Evolutionary conservation across 1,140 invertebrate species (phyloP), one percentile per base, ranked within the genome.

Genomic region (Aradophagus sp.): DNA sequence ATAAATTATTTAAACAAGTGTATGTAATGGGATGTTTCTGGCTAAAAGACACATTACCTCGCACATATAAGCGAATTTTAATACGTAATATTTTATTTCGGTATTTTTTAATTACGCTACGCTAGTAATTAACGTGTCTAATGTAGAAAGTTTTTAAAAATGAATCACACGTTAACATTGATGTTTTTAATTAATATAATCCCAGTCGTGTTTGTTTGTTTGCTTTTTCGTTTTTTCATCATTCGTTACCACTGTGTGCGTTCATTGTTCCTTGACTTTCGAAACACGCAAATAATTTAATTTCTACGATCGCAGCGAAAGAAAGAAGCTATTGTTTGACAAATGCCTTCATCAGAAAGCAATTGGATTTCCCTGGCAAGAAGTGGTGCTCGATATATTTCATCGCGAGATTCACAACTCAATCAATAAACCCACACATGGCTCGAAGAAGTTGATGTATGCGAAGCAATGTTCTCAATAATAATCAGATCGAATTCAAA

Each of bases 1-100:
- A 69, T 69, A 42, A 69, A 69, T 62, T 69, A 62, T 69, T 69
- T 69, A 69, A 69, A 62, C 66, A 69, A 69, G 56, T 69, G 66
- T 56, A 62, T 62, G 35, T 69, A 69, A 69, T 69, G 66, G 66
- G 66, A 50, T 42, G 50, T 62, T 69, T 62, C 35, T 42, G 66
- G 62, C 42, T 69, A 62, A 69, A 61, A 69, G 50, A 69, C 31
- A 61, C 50, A 69, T 69, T 61, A 59, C 39, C 55, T 12, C 26
- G 41, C 55, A 38, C 41, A 61, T 47, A 61, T 41, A 68, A 68
- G 55, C 41, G 65, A 68, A 68, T 61, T 68, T 68, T 68, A 68
- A 68, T 68, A 55, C 41, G 55, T 61, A 39, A 68, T 68, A 53
- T 61, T 59, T 59, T 68, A 55, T 68, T 68, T 53, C 41, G 13